These are phyloP conservation scores for Poecilia velifera DNA, from an alignment of 2,797 vertebrate genomes.

Conservation along the genomic window DNA sequence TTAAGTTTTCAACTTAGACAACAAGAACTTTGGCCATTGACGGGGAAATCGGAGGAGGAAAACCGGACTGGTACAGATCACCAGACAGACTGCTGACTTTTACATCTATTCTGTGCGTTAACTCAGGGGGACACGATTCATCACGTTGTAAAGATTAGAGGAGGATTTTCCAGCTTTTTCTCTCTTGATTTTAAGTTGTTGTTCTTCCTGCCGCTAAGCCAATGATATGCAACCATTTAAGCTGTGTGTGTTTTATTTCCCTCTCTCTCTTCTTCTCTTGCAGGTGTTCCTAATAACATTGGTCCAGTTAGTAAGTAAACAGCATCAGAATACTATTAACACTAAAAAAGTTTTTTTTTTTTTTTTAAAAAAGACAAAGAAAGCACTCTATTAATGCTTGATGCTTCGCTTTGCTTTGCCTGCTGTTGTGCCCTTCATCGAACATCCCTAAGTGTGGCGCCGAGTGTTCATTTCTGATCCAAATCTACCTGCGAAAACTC, in stretches of 20 bases:
- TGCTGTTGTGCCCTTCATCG: constrained; percentile 41
- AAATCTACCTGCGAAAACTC: constrained; percentile 24
- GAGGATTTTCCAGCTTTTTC: not conserved
- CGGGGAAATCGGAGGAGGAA: constrained; percentile 36
- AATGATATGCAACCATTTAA: constrained; percentile 18
- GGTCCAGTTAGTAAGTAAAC: constrained; percentile 98
- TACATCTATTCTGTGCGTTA: not conserved
- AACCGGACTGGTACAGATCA: constrained; percentile 7
- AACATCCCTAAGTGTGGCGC: constrained; percentile 71
- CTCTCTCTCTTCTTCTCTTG: constrained; percentile 66
- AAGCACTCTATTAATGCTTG: constrained; percentile 63
- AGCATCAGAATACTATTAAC: constrained; percentile 30
- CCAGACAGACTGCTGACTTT: not conserved
- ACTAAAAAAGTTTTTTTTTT: not conserved
- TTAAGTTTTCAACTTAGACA: not conserved
- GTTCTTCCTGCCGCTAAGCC: constrained; percentile 1
- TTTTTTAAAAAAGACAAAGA: no score
- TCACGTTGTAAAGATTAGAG: not conserved
- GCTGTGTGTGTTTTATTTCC: not conserved
- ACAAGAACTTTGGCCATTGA: constrained; percentile 1
- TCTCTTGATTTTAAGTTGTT: not conserved
- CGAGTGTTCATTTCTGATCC: constrained; percentile 88
- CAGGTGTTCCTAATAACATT: constrained; percentile 96
- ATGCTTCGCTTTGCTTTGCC: constrained; percentile 86
- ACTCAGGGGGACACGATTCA: constrained; percentile 10